A percentile compares a stretch with the other conserved stretches of the same genome.
These are phyloP conservation scores for Apteryx owenii DNA, from an alignment of 2,113 vertebrate species.

Conservation along the genomic window DNA sequence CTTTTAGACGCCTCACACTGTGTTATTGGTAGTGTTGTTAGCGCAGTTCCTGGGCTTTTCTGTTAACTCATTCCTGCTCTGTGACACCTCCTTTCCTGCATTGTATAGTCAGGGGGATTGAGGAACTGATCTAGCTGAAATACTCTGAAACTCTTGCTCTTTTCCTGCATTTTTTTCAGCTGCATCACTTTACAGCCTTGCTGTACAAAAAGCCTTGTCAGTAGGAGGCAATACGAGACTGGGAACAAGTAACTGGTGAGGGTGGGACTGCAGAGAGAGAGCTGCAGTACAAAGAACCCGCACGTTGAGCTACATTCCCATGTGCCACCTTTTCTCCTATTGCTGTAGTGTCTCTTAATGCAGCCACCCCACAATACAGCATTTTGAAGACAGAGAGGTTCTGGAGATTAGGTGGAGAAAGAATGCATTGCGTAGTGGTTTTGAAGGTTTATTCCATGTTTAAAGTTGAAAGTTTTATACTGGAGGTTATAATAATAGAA, in stretches of 20 bases:
- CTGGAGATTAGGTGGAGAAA: not conserved
- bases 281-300: too few relatives aligned
- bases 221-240: not conserved
- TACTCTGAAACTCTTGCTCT: not conserved
- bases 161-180: not conserved
- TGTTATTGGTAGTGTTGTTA: not conserved
- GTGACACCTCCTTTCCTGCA: not conserved
- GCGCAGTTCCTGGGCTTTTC: not conserved
- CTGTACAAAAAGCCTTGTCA: not conserved
- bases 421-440: not conserved
- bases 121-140: not conserved
- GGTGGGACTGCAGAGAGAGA: rapidly evolving
- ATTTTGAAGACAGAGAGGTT: not conserved
- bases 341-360: not conserved
- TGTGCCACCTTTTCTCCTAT: not conserved
- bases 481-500: not conserved
- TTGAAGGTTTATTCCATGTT: not conserved
- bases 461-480: not conserved
- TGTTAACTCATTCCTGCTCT: not conserved
- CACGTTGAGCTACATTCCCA: rapidly evolving
- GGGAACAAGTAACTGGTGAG: not conserved
- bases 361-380: rapidly evolving
- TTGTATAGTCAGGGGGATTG: not conserved
- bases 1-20: not conserved
- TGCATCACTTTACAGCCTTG: not conserved